Evolutionary conservation across 2,888 invertebrate species (phyloP), one percentile per base, ranked within the genome.

Genomic region (Physocephala rufipes): DNA sequence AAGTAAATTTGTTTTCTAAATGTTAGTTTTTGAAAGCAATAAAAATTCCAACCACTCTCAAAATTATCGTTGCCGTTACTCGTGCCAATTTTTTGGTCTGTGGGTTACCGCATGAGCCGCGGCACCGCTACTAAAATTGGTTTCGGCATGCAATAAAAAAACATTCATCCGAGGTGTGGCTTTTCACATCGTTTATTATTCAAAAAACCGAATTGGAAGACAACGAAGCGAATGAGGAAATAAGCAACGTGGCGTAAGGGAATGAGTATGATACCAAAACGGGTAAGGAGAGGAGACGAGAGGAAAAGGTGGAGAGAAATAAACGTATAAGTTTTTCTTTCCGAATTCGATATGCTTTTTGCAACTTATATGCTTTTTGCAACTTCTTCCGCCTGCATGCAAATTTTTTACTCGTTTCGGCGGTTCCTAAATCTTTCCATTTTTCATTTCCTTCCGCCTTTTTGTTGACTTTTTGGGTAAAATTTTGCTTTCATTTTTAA

Each of bases 131-230:
- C 74, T 74, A 67, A 72, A 74, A 70, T 73, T 74, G 68, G 55
- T 45, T 65, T 53, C 70, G 51, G 47, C 62, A 66, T 61, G 28
- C n/a, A 67, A 63, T 13, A 51, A 55, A 64, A 59, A 70, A 36
- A 59, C 71, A 73, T 70, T 74, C 74, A 75, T 62, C 77, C 74
- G 75, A 78, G 77, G 76, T 78, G 81, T 78, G 83, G 82, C 78
- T 82, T 81, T 80, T 79, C 84, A 85, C 84, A 81, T 81, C 82
- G 83, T 84, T 85, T 83, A 82, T 82, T 84, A 84, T 82, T 80
- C 77, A 76, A 61, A 68, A 24, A 61, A 59, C 15, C 43, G 24
- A 43, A 51, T 19, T 43, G 43, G 19, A 66, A 80, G 78, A 81
- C 64, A 24, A 24, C 36, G 63, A 45, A 63, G 51, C 21, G 59